A percentile compares a stretch with the other conserved stretches of the same genome.
Conservation (phyloP, 2,888 invertebrate genomes). For the Alcis repandata region DNA sequence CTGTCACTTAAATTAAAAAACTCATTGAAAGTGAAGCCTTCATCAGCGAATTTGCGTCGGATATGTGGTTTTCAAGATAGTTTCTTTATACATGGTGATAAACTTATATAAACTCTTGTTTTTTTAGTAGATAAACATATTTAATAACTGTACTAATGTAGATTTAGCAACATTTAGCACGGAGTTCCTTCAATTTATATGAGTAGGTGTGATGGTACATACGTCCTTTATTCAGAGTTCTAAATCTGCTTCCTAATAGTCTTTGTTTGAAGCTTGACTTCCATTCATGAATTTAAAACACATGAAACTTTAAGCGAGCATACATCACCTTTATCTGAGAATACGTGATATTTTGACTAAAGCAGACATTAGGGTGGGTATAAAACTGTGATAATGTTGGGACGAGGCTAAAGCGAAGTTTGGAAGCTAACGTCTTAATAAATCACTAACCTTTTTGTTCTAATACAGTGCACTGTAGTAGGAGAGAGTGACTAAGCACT, state of each 20-base stretch:
- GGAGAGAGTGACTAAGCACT: neutral
- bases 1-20: no score
- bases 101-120: no score
- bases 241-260: neutral
- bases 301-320: conserved; percentile 52
- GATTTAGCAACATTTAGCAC: no score
- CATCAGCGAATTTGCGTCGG: no score
- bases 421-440: conserved; percentile 6
- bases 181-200: no score
- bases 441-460: conserved; percentile 21
- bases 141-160: no score
- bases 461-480: no score
- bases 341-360: conserved; percentile 69
- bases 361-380: conserved; percentile 57
- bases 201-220: no score
- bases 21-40: no score
- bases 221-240: neutral
- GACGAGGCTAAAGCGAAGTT: conserved; percentile 40
- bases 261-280: conserved; percentile 17
- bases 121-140: no score
- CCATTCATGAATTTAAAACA: conserved; percentile 53
- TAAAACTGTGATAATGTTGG: conserved; percentile 61
- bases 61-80: no score
- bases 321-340: conserved; percentile 62
- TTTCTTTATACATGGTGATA: no score